Evolutionary conservation across 1,140 invertebrate genomes (phyloP).

Genomic region (Metopolophium dirhodum): DNA sequence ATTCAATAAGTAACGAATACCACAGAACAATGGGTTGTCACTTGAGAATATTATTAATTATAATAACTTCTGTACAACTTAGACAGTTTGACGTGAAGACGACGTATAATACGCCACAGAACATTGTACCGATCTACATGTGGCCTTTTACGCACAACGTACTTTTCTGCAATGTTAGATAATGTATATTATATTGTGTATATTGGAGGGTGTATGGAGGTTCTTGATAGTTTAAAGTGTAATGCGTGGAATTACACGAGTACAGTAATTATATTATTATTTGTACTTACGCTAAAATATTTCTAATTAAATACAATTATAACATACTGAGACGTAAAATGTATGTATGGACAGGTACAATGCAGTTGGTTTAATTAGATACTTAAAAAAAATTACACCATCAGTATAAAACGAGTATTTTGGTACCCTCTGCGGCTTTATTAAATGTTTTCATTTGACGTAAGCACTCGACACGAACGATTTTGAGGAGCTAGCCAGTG

Average conservation of each 20-base stretch:
- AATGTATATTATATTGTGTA: neutral
- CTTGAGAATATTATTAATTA: constrained; percentile 13
- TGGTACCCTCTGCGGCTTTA: neutral
- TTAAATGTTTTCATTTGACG: neutral
- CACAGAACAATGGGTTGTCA: neutral
- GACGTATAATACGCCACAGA: neutral
- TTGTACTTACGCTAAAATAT: neutral
- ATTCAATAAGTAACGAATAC: constrained; percentile 9
- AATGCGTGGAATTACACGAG: neutral
- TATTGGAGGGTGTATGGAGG: neutral
- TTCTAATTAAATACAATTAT: neutral
- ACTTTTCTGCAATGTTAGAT: neutral
- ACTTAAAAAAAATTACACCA: neutral
- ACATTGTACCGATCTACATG: neutral
- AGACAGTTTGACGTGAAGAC: neutral
- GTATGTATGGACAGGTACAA: neutral
- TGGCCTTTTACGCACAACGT: neutral
- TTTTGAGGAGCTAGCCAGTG: neutral
- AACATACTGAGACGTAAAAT: neutral
- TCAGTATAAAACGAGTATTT: neutral
- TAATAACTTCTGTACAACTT: constrained; percentile 6
- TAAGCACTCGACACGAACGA: neutral
- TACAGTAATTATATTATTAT: neutral
- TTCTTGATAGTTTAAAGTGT: neutral
- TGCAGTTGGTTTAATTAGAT: neutral